Evolutionary conservation across 2,113 vertebrate species (phyloP).

Genomic region (Onychorhynchus coronatus): DNA sequence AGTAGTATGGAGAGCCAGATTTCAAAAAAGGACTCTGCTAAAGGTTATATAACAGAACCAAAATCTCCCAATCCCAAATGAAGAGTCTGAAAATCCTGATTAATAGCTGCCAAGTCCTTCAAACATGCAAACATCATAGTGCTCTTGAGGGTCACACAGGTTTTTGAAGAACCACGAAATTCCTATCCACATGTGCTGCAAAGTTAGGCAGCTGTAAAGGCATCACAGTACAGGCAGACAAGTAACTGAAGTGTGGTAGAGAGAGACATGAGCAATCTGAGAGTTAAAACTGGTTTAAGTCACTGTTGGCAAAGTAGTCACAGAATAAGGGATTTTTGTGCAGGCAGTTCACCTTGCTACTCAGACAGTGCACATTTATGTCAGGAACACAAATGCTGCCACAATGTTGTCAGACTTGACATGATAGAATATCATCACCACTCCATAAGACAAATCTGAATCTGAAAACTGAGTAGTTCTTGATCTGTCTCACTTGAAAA

Average conservation of each 20-base stretch:
- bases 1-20: not conserved
- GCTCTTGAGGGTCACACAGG: not conserved
- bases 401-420: rapidly evolving
- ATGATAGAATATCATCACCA: not conserved
- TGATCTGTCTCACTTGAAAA: not conserved
- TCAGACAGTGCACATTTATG: not conserved
- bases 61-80: not conserved
- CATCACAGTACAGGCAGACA: not conserved
- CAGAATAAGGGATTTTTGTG: not conserved
- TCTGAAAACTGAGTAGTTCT: not conserved
- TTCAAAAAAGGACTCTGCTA: not conserved
- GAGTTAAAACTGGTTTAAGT: not conserved
- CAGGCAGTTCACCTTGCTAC: not conserved
- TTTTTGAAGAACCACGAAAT: not conserved
- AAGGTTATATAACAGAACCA: not conserved
- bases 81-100: not conserved
- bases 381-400: not conserved
- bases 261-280: not conserved
- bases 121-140: not conserved
- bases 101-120: not conserved
- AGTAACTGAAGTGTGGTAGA: not conserved
- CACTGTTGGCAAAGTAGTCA: not conserved
- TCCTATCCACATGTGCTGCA: not conserved
- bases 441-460: not conserved
- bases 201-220: not conserved